Evolutionary conservation across 2,113 vertebrate species (phyloP).

Genomic region (Lagenorhynchus albirostris): DNA sequence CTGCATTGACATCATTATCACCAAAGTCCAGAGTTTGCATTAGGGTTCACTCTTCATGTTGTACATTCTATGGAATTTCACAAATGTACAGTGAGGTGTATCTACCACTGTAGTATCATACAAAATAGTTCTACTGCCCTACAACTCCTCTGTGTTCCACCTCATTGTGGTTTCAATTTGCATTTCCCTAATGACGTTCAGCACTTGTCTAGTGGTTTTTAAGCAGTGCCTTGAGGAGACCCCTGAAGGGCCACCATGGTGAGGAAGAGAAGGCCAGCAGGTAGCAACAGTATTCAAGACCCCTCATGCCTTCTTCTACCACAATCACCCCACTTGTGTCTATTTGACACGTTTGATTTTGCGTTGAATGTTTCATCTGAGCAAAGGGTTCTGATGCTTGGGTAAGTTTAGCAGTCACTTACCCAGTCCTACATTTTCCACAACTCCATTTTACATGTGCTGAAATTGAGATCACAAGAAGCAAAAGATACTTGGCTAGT

Average conservation of each 20-base stretch:
- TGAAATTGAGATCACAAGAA: not conserved
- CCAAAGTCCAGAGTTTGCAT: not conserved
- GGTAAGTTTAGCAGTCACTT: not conserved
- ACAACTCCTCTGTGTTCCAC: not conserved
- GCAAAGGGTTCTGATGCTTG: not conserved
- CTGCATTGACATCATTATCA: not conserved
- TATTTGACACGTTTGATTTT: not conserved
- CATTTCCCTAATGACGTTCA: not conserved
- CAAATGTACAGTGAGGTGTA: not conserved
- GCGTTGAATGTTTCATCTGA: not conserved
- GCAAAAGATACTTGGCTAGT: not conserved
- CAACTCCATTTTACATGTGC: not conserved
- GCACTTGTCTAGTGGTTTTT: not conserved
- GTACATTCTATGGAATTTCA: not conserved
- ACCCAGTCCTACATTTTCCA: not conserved
- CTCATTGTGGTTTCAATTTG: slow-evolving; percentile 27
- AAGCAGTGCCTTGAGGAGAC: not conserved
- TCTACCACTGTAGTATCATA: not conserved
- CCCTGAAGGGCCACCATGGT: not conserved
- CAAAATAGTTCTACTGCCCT: not conserved
- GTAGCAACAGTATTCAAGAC: not conserved
- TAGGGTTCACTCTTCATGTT: not conserved
- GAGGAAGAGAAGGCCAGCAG: not conserved
- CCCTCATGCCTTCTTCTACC: too few species aligned
- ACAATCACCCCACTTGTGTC: not conserved